Evolutionary conservation across 2,797 vertebrate genomes (phyloP).

Genomic region (Neostethus bicornis): DNA sequence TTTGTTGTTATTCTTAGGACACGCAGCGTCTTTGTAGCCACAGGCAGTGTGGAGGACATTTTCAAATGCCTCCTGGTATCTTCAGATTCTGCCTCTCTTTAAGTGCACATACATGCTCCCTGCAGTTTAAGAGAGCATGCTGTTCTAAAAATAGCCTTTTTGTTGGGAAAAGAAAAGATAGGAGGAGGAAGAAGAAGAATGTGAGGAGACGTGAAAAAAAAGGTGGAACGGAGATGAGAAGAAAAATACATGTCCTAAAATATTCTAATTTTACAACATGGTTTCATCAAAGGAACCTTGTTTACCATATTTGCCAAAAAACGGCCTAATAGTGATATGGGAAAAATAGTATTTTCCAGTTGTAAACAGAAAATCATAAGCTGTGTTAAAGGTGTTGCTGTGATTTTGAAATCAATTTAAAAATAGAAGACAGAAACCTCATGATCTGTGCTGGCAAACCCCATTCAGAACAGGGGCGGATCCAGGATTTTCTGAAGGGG

Average conservation of each 20-base stretch:
- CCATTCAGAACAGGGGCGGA: too few species aligned
- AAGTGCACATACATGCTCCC: conserved; percentile 69
- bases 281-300: too few species aligned
- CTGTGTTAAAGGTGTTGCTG: too few species aligned
- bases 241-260: conserved; percentile 22
- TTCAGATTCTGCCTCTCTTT: conserved; percentile 62
- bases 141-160: conserved; percentile 77
- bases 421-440: too few species aligned
- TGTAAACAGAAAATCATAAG: too few species aligned
- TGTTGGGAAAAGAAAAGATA: conserved; percentile 57
- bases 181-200: conserved; percentile 44
- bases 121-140: conserved; percentile 63
- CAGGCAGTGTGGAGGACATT: conserved; percentile 63
- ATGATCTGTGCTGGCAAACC: too few species aligned
- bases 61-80: conserved; percentile 69
- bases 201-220: conserved; percentile 48
- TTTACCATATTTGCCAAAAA: too few species aligned
- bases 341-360: too few species aligned
- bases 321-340: too few species aligned
- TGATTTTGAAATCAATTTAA: too few species aligned
- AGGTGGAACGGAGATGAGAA: conserved; percentile 43
- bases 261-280: too few species aligned
- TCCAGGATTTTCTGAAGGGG: too few species aligned
- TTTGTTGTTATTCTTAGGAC: conserved; percentile 76
- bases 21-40: conserved; percentile 64